Conservation (phyloP, 1,140 invertebrate genomes). For the Drosophila sp. region DNA sequence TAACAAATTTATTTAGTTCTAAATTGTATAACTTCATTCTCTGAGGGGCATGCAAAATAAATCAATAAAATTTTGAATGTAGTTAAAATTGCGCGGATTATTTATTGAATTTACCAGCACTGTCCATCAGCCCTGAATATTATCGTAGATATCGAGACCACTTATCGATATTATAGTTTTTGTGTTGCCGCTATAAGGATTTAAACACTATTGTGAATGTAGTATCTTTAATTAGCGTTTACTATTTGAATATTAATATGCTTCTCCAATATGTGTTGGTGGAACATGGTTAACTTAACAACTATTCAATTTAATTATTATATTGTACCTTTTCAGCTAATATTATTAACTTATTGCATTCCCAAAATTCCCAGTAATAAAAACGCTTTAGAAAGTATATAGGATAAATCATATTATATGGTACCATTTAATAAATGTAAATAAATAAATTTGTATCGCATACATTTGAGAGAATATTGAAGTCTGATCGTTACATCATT, state of each 20-base stretch:
- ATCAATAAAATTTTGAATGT: too few species aligned
- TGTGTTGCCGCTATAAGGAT: background rate
- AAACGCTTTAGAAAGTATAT: too few species aligned
- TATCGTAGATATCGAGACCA: background rate
- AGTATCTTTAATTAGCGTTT: background rate
- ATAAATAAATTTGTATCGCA: background rate
- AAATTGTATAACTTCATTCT: too few species aligned
- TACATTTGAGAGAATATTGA: conserved; percentile 1
- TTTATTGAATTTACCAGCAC: conserved; percentile 15
- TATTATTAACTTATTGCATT: too few species aligned
- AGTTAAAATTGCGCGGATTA: background rate
- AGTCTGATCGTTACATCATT: background rate
- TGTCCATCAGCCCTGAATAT: too few species aligned
- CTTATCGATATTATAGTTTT: conserved; percentile 38
- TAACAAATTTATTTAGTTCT: too few species aligned
- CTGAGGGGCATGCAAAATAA: too few species aligned
- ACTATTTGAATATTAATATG: conserved; percentile 7
- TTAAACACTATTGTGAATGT: conserved; percentile 40
- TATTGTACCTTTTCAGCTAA: too few species aligned
- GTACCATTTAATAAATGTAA: background rate
- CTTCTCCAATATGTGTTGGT: background rate
- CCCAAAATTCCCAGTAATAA: too few species aligned
- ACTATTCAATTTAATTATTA: too few species aligned
- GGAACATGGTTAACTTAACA: background rate
- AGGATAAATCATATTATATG: background rate